Conservation (phyloP, 2,888 invertebrate species). For the Trissolcus brochymenae region DNA sequence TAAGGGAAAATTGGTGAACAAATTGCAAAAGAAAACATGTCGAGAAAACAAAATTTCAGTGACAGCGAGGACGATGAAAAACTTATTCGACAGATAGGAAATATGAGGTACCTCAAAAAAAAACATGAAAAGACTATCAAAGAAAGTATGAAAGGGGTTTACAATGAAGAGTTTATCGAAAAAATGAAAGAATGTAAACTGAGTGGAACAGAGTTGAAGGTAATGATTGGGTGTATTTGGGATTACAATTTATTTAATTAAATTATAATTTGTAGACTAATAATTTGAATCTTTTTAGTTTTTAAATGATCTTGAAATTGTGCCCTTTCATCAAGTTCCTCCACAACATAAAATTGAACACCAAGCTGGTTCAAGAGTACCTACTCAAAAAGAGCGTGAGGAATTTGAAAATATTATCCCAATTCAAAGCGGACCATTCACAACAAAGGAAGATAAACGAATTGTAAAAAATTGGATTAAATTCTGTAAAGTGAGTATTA, state of each 20-base stretch:
- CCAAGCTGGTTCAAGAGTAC: slow-evolving; percentile 59
- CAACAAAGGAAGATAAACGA: slow-evolving; percentile 62
- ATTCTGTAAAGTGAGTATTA: slow-evolving; percentile 66
- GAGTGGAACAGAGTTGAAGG: slow-evolving; percentile 19
- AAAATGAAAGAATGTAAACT: slow-evolving; percentile 25
- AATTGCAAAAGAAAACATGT: no score
- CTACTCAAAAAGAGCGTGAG: slow-evolving; percentile 51
- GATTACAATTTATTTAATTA: slow-evolving; percentile 1
- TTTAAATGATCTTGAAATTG: slow-evolving; percentile 59
- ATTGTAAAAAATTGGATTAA: slow-evolving; percentile 68
- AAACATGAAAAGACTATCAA: not conserved
- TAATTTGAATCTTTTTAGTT: slow-evolving; percentile 59
- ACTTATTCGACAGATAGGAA: not conserved
- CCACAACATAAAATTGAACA: slow-evolving; percentile 66
- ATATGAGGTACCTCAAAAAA: not conserved
- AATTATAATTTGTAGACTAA: no score
- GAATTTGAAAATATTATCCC: slow-evolving; percentile 60
- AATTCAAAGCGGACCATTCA: slow-evolving; percentile 62
- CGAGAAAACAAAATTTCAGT: no score
- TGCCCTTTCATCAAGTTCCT: slow-evolving; percentile 62
- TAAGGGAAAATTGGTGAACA: no score
- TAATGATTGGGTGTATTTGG: not conserved
- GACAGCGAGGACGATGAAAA: slow-evolving; percentile 1
- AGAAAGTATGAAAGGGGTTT: not conserved
- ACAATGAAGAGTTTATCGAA: slow-evolving; percentile 19